Base-by-base conservation (phyloP, 2,113 vertebrate species). In the Xenus cinereus region DNA sequence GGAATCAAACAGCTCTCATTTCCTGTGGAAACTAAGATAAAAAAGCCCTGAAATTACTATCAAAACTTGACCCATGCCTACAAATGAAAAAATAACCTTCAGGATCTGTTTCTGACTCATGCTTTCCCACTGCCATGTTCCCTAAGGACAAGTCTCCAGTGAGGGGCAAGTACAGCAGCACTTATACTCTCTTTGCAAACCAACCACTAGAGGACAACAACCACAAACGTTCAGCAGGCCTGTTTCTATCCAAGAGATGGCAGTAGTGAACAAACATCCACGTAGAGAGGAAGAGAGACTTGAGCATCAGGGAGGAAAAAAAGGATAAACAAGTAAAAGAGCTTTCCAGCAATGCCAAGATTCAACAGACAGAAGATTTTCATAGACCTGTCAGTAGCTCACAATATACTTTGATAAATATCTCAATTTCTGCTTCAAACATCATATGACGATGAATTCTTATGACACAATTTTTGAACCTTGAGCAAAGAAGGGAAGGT, bases 161-260 rank as follows among this genome's bases (percentile, higher is more conserved):
- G 22, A 41, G 32, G 2, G 16, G 22, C 20, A 56, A 20, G 17
- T 4, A 19, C 1, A 82, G n/a, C 43, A n/a, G 17, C 5, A 0
- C 32, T 50, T 21, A 26, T 5, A 35, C 1, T 18, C 19, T 33
- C 53, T 24, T 60, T 17, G 54, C 33, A 84, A 54, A 71, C 8
- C 26, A 59, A 18, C 17, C 81, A 23, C 73, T 59, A 28, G 46
- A 87, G 37, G 51, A 67, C 43, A 76, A 78, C 33, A 74, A 32
- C 1, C 41, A 21, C 2, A 63, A 62, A 22, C 4, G 14, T 26
- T 62, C 66, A 59, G 53, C 81, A 60, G 69, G 39, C 56, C 81
- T 79, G 35, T 32, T 78, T 54, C 57, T 32, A 53, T 30, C 85
- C 97, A 75, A 93, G n/a, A 86, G 90, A 77, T 60, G 92, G 92